These are phyloP conservation scores for Tachysurus fulvidraco DNA, from an alignment of 2,113 vertebrate species.

Conservation along the genomic window DNA sequence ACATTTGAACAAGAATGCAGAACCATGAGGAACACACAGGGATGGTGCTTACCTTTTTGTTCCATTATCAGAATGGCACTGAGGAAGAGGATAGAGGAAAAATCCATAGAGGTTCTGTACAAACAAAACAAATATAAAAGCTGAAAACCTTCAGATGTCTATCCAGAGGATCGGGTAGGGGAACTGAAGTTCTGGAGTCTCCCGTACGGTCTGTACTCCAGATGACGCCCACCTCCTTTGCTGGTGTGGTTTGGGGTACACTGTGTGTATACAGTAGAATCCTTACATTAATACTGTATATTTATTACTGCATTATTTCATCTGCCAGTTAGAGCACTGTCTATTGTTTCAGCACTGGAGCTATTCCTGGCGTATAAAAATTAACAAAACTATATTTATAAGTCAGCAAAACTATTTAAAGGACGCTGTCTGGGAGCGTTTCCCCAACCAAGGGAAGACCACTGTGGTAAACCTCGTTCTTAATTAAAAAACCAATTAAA, in stretches of 20 bases:
- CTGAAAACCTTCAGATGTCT: not conserved
- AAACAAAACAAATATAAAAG: not conserved
- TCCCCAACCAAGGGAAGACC: constrained; percentile 58
- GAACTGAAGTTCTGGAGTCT: constrained; percentile 21
- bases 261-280: not conserved
- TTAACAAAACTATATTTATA: not conserved
- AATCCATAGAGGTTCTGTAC: constrained; percentile 48
- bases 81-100: constrained; percentile 48
- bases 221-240: constrained; percentile 38
- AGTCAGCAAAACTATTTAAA: constrained; percentile 32
- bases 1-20: not conserved
- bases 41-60: constrained; percentile 55
- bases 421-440: constrained; percentile 46
- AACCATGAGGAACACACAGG: not conserved
- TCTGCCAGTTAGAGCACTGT: no score
- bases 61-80: constrained; percentile 49
- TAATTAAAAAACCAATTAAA: constrained; percentile 61
- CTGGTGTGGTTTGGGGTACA: not conserved
- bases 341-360: not conserved
- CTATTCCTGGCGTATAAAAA: not conserved
- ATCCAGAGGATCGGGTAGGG: not conserved
- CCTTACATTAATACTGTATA: not conserved
- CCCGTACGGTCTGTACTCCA: not conserved
- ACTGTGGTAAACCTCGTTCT: constrained; percentile 57
- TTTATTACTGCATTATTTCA: not conserved